These are phyloP conservation scores for Lithophane leautieri DNA, from an alignment of 2,888 invertebrate species.

Conservation along the genomic window DNA sequence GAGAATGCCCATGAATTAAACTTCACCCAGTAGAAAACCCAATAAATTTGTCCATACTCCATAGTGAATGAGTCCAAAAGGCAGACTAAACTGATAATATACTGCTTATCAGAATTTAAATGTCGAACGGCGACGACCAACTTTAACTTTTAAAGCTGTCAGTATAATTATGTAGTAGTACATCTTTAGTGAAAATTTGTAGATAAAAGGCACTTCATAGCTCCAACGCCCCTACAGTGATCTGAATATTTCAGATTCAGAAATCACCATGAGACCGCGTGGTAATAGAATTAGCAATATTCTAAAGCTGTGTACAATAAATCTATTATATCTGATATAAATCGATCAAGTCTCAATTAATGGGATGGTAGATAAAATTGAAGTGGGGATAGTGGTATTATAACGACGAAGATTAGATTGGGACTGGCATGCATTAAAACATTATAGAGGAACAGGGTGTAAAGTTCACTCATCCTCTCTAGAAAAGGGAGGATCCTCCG, in stretches of 20 bases:
- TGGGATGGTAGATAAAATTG: constrained; percentile 23
- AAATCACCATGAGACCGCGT: neutral
- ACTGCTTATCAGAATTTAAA: neutral
- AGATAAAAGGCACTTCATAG: constrained; percentile 2
- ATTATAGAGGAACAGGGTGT: neutral
- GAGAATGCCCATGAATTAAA: too few species aligned
- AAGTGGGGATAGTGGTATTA: constrained; percentile 36
- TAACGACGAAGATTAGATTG: constrained; percentile 37
- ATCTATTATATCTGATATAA: constrained; percentile 7
- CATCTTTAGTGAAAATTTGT: neutral
- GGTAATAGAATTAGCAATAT: neutral
- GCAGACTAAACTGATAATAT: neutral
- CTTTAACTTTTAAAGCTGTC: too few species aligned
- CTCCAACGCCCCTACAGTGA: too few species aligned
- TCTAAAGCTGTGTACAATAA: neutral
- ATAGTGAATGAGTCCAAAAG: neutral
- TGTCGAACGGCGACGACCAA: too few species aligned
- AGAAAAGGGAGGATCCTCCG: too few species aligned
- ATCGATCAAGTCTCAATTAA: constrained; percentile 20
- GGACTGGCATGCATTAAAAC: neutral
- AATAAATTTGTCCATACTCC: neutral
- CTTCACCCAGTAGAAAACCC: neutral
- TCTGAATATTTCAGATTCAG: neutral
- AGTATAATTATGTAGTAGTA: too few species aligned
- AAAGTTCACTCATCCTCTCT: too few species aligned